Base-by-base conservation (phyloP, 2,888 invertebrate genomes). In the Orgyia antiqua region DNA sequence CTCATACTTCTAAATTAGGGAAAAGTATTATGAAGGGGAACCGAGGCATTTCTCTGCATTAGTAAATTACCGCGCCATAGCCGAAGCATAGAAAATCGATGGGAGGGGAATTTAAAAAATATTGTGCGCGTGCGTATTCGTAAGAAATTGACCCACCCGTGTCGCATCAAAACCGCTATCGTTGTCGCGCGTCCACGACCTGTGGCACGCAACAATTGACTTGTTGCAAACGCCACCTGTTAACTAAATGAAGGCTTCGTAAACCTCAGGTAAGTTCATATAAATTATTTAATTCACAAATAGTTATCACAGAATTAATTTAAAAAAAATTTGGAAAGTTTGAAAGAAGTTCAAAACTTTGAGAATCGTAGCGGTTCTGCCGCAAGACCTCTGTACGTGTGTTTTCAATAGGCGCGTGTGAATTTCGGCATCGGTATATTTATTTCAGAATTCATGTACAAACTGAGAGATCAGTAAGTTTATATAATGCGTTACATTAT, bases 201-300 rank as follows among this genome's bases (percentile, higher is more conserved):
- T 62, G 66, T 62, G 51, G 60, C 56, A 54, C 57, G 51, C 55
- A 44, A 54, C 40, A 57, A 65, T 55, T 56, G 71, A 82, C 82
- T 78, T 82, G 80, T 83, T 83, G 83, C 76, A 52, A 72, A 59
- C 63, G 58, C 71, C 80, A 82, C 79, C 82, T 82, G 77, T 77
- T 77, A 75, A 73, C 79, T 60, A 64, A 36, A 80, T 79, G 82
- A 77, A 67, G 65, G 61, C 62, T 51, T 65, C 71, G 65, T 75
- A 67, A 77, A 68, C 53, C 51, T 53, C 72, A 78, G 82, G 82
- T 82, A 56, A 75, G 75, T 60, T 49, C 29, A 18, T 17, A 24
- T 33, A 20, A 31, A 31, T 40, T 37, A 10, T 26, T 32, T 35
- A 15, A 31, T 31, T 19, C 28, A 13, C 18, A 11, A 25, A 30